Evolutionary conservation across 2,888 invertebrate species (phyloP).

Genomic region (Brachypalpus laphriformis): DNA sequence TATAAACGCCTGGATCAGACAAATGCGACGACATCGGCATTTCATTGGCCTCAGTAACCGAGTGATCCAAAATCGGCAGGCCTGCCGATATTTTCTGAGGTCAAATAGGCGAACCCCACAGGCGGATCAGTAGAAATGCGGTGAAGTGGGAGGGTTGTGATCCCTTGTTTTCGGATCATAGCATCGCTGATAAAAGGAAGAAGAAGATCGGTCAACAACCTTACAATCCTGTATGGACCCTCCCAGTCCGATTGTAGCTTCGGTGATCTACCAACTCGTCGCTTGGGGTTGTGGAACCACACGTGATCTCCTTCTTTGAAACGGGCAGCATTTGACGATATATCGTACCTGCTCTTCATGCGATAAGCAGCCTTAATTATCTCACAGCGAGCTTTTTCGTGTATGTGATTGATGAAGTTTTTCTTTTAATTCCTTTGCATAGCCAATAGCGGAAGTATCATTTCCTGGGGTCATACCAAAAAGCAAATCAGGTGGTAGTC

Average conservation of each 20-base stretch:
- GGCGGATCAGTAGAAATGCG: too few species aligned
- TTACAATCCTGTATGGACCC: not conserved
- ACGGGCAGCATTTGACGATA: not conserved
- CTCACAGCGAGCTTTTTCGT: not conserved
- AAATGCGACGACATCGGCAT: too few species aligned
- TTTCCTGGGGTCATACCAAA: not conserved
- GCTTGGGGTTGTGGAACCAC: not conserved
- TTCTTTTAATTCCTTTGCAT: not conserved
- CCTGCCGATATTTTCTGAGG: too few species aligned
- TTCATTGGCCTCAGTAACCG: too few species aligned
- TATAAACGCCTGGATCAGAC: too few species aligned
- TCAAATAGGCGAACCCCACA: too few species aligned
- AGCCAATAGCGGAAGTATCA: not conserved
- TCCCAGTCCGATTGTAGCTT: slow-evolving; percentile 7
- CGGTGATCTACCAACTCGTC: not conserved
- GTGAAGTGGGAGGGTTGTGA: too few species aligned
- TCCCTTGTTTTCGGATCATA: too few species aligned
- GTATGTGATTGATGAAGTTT: not conserved
- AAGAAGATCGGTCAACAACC: too few species aligned
- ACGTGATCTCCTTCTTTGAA: not conserved
- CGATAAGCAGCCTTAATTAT: not conserved
- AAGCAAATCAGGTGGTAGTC: not conserved
- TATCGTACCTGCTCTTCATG: not conserved
- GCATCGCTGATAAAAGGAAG: too few species aligned
- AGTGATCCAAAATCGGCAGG: too few species aligned